These are phyloP conservation scores for Acanthornis magna DNA, from an alignment of 2,797 vertebrate genomes.

Conservation along the genomic window DNA sequence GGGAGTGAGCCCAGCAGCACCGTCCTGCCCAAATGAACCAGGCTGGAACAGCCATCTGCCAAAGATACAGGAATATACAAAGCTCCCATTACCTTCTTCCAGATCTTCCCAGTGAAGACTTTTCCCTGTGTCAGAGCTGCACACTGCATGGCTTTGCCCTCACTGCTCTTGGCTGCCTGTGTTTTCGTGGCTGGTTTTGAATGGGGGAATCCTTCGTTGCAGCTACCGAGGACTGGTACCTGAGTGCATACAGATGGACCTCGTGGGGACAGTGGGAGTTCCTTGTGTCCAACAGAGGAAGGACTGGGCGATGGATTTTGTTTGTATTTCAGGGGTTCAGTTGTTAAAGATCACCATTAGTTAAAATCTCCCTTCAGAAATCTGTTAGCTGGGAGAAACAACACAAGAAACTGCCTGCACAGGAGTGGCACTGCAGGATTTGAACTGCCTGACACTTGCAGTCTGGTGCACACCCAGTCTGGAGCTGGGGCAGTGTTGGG, in stretches of 20 bases:
- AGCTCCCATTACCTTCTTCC: conserved; percentile 30
- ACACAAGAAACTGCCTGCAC: neutral
- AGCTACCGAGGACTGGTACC: neutral
- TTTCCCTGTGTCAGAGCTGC: neutral
- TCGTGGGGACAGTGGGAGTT: neutral
- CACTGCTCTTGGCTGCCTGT: neutral
- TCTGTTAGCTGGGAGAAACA: neutral
- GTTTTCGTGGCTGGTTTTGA: neutral
- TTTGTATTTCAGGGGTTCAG: neutral
- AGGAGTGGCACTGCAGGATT: neutral
- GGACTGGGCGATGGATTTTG: rapidly evolving
- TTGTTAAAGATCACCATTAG: neutral
- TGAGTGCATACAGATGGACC: neutral
- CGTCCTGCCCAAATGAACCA: neutral
- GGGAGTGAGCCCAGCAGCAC: neutral
- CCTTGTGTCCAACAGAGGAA: neutral
- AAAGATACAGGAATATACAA: conserved; percentile 74
- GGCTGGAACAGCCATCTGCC: conserved; percentile 72
- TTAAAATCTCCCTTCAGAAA: neutral
- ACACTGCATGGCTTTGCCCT: neutral
- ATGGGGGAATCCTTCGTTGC: neutral
- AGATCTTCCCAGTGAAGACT: neutral
- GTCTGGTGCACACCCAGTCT: neutral
- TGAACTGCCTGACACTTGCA: neutral
- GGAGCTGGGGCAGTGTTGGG: neutral